Evolutionary conservation across 2,797 vertebrate species (phyloP).

Genomic region (Urocyon cinereoargenteus): DNA sequence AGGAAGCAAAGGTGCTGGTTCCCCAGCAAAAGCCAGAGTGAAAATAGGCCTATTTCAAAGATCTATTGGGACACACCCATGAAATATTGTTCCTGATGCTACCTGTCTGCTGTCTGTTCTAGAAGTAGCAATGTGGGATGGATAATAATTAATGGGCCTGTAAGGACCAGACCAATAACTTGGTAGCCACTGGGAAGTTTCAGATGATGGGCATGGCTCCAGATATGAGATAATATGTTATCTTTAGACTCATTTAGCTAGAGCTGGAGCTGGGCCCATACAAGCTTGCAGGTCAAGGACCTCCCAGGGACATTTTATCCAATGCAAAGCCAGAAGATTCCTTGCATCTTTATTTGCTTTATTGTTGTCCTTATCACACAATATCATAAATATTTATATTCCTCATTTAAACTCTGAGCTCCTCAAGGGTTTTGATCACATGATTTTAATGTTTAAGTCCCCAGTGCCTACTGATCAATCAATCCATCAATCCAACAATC

Average conservation of each 20-base stretch:
- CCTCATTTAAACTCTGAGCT: not conserved
- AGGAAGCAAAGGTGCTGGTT: not conserved
- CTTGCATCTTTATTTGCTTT: not conserved
- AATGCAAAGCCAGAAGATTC: not conserved
- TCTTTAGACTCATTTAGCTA: slow-evolving; percentile 43
- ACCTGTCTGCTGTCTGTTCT: not conserved
- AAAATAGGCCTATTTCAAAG: not conserved
- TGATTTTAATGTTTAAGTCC: slow-evolving; percentile 15
- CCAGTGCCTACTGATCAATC: not conserved
- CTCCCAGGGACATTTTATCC: not conserved
- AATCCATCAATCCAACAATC: not conserved
- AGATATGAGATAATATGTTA: slow-evolving; percentile 23
- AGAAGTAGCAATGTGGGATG: not conserved
- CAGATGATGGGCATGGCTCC: not conserved
- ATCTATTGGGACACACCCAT: not conserved
- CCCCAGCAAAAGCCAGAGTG: not conserved
- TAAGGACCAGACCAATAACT: not conserved
- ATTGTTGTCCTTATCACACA: not conserved
- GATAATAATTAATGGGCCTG: not conserved
- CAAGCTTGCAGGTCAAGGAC: not conserved
- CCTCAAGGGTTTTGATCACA: not conserved
- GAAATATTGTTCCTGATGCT: not conserved
- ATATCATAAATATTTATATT: not conserved
- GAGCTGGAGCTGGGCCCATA: not conserved
- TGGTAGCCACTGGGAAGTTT: slow-evolving; percentile 21